These are phyloP conservation scores for Ectropis grisescens DNA, from an alignment of 1,140 invertebrate species.

Conservation along the genomic window DNA sequence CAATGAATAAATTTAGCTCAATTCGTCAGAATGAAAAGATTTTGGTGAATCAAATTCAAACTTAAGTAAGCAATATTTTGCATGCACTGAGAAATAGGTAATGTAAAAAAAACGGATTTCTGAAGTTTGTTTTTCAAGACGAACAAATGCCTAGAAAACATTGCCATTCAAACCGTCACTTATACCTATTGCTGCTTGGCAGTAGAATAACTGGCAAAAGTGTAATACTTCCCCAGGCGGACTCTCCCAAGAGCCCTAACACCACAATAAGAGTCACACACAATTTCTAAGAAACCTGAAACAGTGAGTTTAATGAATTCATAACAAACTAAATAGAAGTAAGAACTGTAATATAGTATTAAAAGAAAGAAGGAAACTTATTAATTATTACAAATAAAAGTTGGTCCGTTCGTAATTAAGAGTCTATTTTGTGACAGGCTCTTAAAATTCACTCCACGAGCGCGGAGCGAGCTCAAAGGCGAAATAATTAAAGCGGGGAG, in stretches of 20 bases:
- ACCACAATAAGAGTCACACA: too few relatives aligned
- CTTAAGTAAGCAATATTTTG: too few relatives aligned
- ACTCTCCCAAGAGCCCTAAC: too few relatives aligned
- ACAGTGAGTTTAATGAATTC: not conserved
- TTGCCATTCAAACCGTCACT: not conserved
- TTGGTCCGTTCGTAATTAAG: constrained; percentile 49
- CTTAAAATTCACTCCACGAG: constrained; percentile 62
- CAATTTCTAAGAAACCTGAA: not conserved
- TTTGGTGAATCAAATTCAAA: too few relatives aligned
- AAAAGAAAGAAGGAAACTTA: constrained; percentile 28
- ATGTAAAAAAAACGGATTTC: not conserved
- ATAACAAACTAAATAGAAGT: too few relatives aligned
- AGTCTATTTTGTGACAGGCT: constrained; percentile 58
- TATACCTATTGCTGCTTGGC: not conserved
- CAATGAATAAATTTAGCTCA: not conserved
- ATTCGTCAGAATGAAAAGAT: too few relatives aligned
- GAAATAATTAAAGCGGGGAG: constrained; percentile 60
- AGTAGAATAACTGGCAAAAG: too few relatives aligned
- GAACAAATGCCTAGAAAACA: not conserved
- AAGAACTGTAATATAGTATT: not conserved
- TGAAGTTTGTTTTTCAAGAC: not conserved
- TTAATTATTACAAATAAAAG: constrained; percentile 60
- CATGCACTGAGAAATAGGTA: too few relatives aligned
- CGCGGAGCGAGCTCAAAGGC: constrained; percentile 39
- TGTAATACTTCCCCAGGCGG: too few relatives aligned